Evolutionary conservation across 2,888 invertebrate genomes (phyloP), one percentile per base, ranked within the genome.

Genomic region (Euzetes globulus): DNA sequence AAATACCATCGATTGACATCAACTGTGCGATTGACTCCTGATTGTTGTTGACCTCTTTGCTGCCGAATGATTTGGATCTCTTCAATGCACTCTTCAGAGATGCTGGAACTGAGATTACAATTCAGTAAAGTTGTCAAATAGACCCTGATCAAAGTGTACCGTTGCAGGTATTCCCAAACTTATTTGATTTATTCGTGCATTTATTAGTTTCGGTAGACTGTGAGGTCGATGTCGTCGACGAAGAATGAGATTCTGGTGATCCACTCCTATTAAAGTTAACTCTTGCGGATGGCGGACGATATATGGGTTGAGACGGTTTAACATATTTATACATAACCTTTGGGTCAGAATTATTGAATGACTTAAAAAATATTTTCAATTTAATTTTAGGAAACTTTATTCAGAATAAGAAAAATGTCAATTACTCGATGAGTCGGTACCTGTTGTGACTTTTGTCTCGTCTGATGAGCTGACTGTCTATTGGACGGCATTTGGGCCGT

Each of bases 31-130:
- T 71, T 50, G 45, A 41, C 0, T 65, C 71, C 5, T 73, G n/a
- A 17, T 55, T 33, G 60, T 72, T 71, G 47, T 55, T 58, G 4
- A 65, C 37, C 15, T 55, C 45, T 55, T 74, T 74, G 27, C 76
- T 75, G n/a, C 77, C 77, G 65, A 79, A 79, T 52, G 78, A 78
- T 63, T 79, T 79, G 11, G 79, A 79, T 50, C 79, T 72, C 58
- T 78, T 78, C 37, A 79, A 73, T 47, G 77, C 77, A 75, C 77
- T 77, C 71, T 77, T 77, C 19, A 76, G 45, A 22, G 74, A 45
- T 15, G 55, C 15, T 22, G 68, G 47, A 74, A 52, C 74, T 74
- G 29, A 65, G 25, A 47, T 70, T 37, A 37, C 27, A 63, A 29
- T 25, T 50, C n/a, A n/a, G n/a, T n/a, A n/a, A n/a, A n/a, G n/a